Evolutionary conservation across 2,888 invertebrate species (phyloP).

Genomic region (Eupithecia subfuscata): DNA sequence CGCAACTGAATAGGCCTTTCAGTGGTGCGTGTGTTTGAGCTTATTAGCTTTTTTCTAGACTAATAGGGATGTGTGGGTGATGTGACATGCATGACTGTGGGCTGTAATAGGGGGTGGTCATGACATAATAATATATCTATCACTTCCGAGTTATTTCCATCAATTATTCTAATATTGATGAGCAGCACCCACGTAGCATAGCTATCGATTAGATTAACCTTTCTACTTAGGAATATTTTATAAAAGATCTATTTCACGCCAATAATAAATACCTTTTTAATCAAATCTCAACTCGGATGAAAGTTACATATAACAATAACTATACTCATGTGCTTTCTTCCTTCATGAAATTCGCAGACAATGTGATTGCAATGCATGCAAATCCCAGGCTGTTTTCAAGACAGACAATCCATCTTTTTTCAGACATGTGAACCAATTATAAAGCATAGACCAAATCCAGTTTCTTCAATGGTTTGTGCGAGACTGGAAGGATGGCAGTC

Average conservation of each 20-base stretch:
- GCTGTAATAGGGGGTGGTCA: not conserved
- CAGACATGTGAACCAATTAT: constrained; percentile 30
- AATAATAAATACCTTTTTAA: not conserved
- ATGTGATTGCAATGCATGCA: constrained; percentile 23
- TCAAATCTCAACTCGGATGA: not conserved
- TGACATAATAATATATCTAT: not conserved
- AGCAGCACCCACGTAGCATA: not conserved
- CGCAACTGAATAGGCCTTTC: constrained; percentile 73
- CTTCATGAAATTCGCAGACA: constrained; percentile 19
- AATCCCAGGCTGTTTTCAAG: constrained; percentile 21
- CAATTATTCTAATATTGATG: not conserved
- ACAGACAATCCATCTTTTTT: constrained; percentile 20
- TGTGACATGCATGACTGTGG: not conserved
- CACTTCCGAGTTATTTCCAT: not conserved
- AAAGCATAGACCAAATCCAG: constrained; percentile 34
- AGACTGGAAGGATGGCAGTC: constrained; percentile 25
- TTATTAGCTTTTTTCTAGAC: constrained; percentile 66
- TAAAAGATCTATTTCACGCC: not conserved
- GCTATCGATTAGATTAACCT: not conserved
- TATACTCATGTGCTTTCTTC: constrained; percentile 2
- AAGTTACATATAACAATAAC: not conserved
- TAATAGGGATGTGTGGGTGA: not conserved
- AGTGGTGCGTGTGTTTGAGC: constrained; percentile 68
- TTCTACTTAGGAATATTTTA: not conserved
- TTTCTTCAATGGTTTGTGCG: constrained; percentile 25